Evolutionary conservation across 1,140 invertebrate genomes (phyloP).

Genomic region (Octopus sinensis): DNA sequence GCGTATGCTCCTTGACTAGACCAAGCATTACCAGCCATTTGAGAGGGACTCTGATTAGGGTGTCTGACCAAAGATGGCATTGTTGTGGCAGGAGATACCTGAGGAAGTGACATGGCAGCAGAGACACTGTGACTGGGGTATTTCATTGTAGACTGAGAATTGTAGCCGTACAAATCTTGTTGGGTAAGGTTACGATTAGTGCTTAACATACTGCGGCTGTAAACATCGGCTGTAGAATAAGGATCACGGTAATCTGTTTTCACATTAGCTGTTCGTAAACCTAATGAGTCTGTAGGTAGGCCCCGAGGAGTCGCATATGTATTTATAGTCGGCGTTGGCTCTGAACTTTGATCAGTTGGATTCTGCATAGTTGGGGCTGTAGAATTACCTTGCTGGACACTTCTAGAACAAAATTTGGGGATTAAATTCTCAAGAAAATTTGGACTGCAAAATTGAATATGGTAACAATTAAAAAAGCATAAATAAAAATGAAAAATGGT

Average conservation of each 20-base stretch:
- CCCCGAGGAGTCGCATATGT: slow-evolving; percentile 32
- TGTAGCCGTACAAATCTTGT: slow-evolving; percentile 32
- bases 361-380: slow-evolving; percentile 26
- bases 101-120: slow-evolving; percentile 33
- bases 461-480: too few species aligned
- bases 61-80: slow-evolving; percentile 30
- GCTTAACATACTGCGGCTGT: slow-evolving; percentile 25
- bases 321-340: slow-evolving; percentile 28
- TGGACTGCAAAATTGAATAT: too few species aligned
- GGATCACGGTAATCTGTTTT: slow-evolving; percentile 37
- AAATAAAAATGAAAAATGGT: too few species aligned
- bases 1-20: slow-evolving; percentile 34
- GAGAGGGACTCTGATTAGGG: slow-evolving; percentile 29
- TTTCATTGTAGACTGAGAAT: slow-evolving; percentile 41
- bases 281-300: slow-evolving; percentile 26
- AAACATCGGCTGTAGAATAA: slow-evolving; percentile 22
- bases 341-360: slow-evolving; percentile 32
- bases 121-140: slow-evolving; percentile 39
- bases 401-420: slow-evolving; percentile 28
- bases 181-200: slow-evolving; percentile 17
- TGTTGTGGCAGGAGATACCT: slow-evolving; percentile 25
- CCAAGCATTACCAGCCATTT: slow-evolving; percentile 23
- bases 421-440: too few species aligned
- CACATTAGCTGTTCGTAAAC: slow-evolving; percentile 20
- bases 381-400: slow-evolving; percentile 36